phyloP scores from a whole-genome alignment of 1,140 invertebrate species.

The Eurosta solidaginis region DNA sequence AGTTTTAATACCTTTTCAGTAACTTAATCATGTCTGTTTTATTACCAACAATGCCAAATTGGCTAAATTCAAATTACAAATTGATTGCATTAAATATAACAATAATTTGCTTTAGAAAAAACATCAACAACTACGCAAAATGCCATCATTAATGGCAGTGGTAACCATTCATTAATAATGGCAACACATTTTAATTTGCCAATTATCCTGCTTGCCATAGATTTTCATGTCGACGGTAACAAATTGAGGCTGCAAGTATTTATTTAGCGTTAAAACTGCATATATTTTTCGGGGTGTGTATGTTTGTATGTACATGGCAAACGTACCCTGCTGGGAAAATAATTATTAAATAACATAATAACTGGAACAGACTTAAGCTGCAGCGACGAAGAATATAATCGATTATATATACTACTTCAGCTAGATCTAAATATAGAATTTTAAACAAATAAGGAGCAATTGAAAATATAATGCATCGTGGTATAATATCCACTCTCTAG shows the following conservation, averaged over 20 bases:
- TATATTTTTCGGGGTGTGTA: background rate
- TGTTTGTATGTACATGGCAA: background rate
- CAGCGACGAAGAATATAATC: too few relatives aligned
- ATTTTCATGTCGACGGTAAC: slow-evolving; percentile 17
- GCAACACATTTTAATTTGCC: slow-evolving; percentile 27
- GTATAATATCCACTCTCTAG: too few relatives aligned
- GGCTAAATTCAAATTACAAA: background rate
- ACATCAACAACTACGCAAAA: background rate
- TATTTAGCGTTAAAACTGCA: background rate
- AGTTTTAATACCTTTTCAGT: too few relatives aligned
- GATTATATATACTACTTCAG: too few relatives aligned
- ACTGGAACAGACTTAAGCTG: too few relatives aligned
- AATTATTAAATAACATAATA: too few relatives aligned
- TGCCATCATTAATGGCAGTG: background rate
- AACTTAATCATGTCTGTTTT: too few relatives aligned
- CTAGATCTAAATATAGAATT: too few relatives aligned
- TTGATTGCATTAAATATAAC: background rate
- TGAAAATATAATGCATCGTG: too few relatives aligned
- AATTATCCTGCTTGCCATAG: slow-evolving; percentile 24
- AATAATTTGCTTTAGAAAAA: slow-evolving; percentile 6
- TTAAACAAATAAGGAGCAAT: too few relatives aligned
- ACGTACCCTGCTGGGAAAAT: background rate
- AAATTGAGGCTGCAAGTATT: background rate
- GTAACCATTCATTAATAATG: slow-evolving; percentile 20
- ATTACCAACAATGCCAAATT: background rate